Evolutionary conservation across 2,113 vertebrate species (phyloP), one percentile per base, ranked within the genome.

Genomic region (Amphilophus citrinellus): DNA sequence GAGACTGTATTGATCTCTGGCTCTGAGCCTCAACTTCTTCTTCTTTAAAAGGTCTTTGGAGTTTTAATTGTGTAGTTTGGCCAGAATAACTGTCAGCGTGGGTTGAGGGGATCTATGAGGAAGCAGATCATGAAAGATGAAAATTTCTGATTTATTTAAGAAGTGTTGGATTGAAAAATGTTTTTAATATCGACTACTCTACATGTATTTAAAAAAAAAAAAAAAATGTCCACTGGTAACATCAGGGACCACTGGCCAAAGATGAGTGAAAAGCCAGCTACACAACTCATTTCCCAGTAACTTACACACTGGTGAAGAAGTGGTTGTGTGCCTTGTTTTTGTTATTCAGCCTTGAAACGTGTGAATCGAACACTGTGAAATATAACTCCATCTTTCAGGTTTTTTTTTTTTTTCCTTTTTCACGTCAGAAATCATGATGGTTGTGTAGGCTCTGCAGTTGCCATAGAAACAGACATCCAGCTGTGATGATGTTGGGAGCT

Each of bases 401-500:
- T 24, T 27, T 37, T 1, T 37, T 37, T 59, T 68, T 47, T 18
- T 20, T 7, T 0, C 9, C 24, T 59, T 47, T 8, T 22, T 76
- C 35, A 75, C 8, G 84, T 35, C 24, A 5, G 18, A n/a, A 57
- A 73, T 62, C 22, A 13, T 18, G 42, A 66, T 39, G 37, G 32
- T 58, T 39, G 30, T 61, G 2, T 17, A 63, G 32, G 73, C 80
- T 77, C 60, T 82, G 60, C 42, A 71, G 68, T 91, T 89, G 88
- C 88, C 89, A 92, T 87, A 78, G 80, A 82, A 83, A 85, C 83
- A 24, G 56, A 86, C 32, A 3, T 65, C 42, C 62, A 61, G 75
- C 61, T 86, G 79, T 79, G 77, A 86, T 60, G 35, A 61, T 13
- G 80, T 57, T 57, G 80, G 79, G 93, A 93, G 93, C 93, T 84